phyloP scores from a whole-genome alignment of 2,113 vertebrate species.

The Seriola rivoliana region DNA sequence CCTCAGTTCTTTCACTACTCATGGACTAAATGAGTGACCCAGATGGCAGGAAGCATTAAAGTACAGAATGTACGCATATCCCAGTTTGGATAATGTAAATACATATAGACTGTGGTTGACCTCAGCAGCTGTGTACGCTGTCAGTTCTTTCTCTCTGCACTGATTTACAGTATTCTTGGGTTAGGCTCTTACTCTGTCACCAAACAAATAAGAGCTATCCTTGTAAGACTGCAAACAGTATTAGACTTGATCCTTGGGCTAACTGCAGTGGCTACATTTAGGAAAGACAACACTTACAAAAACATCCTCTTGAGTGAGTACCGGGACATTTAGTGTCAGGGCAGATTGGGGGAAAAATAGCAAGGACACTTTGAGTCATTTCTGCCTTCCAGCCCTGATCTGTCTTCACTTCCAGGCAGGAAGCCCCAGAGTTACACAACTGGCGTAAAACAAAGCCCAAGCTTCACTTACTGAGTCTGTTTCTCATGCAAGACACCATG shows the following conservation, averaged over 20 bases:
- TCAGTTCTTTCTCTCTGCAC: constrained; percentile 6
- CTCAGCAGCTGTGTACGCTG: constrained; percentile 45
- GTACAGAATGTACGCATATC: constrained; percentile 66
- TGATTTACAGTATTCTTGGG: neutral
- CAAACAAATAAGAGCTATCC: constrained; percentile 3
- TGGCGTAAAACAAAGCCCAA: neutral
- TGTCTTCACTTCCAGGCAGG: neutral
- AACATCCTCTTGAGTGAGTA: neutral
- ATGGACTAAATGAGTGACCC: constrained; percentile 36
- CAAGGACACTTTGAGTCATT: too few relatives aligned
- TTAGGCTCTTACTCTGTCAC: neutral
- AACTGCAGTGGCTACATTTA: neutral
- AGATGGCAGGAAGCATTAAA: constrained; percentile 71
- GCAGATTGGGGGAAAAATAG: neutral
- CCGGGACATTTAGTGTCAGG: neutral
- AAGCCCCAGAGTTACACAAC: constrained; percentile 35
- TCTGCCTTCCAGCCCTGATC: neutral
- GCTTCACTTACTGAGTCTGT: neutral
- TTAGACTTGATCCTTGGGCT: constrained; percentile 6
- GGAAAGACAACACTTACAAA: neutral
- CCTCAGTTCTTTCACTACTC: neutral
- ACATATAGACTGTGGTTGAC: constrained; percentile 18
- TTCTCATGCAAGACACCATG: neutral
- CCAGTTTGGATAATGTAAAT: constrained; percentile 49
- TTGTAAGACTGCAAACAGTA: constrained; percentile 5